Conservation (phyloP, 2,888 invertebrate species). For the Calameuta filiformis region DNA sequence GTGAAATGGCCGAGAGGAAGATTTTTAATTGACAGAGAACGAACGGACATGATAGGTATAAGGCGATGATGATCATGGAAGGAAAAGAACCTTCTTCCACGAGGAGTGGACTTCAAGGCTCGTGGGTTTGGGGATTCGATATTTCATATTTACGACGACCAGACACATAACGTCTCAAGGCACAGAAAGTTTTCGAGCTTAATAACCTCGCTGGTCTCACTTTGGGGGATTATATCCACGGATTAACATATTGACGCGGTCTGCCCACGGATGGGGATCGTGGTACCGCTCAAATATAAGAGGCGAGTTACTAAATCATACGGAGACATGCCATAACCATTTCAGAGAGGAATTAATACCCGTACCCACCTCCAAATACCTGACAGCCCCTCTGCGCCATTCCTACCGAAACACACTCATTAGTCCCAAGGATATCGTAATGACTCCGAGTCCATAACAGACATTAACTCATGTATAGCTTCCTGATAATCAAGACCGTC, state of each 20-base stretch:
- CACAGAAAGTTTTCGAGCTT: constrained; percentile 12
- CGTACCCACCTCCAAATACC: constrained; percentile 43
- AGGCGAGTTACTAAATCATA: constrained; percentile 61
- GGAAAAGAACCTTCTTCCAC: constrained; percentile 34
- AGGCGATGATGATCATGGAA: constrained; percentile 12
- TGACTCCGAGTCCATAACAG: constrained; percentile 5
- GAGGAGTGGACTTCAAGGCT: constrained; percentile 7
- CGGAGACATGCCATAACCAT: constrained; percentile 47
- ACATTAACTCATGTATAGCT: neutral
- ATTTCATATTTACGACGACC: constrained; percentile 66
- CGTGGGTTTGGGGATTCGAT: constrained; percentile 44
- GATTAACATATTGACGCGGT: constrained; percentile 65
- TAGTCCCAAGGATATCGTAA: constrained; percentile 32
- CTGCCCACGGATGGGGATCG: constrained; percentile 51
- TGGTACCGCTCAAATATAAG: constrained; percentile 37
- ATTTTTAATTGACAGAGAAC: constrained; percentile 46
- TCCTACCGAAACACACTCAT: constrained; percentile 38
- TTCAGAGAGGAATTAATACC: constrained; percentile 53
- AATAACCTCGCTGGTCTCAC: constrained; percentile 45
- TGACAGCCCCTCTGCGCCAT: constrained; percentile 36
- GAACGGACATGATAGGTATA: constrained; percentile 20
- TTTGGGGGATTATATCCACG: constrained; percentile 14
- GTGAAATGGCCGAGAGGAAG: constrained; percentile 50
- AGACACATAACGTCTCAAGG: constrained; percentile 44
- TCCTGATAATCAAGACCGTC: neutral